These are phyloP conservation scores for Eurystomus glaucurus DNA, from an alignment of 2,797 vertebrate genomes.

Conservation along the genomic window DNA sequence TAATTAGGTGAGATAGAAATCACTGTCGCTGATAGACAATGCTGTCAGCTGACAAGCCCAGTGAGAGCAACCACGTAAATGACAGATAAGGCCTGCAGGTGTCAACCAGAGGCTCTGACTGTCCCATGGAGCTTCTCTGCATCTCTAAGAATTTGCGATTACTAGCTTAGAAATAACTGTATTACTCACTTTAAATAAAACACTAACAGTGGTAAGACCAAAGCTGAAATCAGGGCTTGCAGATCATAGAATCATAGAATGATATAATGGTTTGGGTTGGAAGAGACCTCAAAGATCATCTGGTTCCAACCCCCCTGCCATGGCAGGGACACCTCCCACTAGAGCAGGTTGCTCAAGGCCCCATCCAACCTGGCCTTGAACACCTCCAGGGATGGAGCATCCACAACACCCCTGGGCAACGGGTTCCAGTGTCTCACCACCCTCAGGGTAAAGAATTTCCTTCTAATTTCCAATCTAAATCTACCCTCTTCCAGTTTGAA, in stretches of 20 bases:
- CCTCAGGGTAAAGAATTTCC: too few species aligned
- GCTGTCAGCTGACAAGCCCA: background rate
- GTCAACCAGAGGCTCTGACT: background rate
- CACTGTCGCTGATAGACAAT: background rate
- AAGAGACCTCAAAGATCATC: too few species aligned
- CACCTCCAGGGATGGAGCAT: too few species aligned
- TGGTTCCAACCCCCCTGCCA: too few species aligned
- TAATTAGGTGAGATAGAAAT: background rate
- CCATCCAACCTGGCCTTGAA: too few species aligned
- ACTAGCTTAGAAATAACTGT: background rate
- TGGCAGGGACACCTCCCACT: too few species aligned
- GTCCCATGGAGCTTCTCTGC: background rate
- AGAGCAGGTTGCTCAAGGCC: too few species aligned
- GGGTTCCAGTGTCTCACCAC: too few species aligned
- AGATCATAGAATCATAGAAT: background rate
- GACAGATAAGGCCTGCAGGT: background rate
- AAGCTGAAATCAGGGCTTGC: background rate
- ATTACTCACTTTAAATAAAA: background rate
- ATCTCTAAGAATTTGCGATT: background rate
- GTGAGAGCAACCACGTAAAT: rapidly evolving
- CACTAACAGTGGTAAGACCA: background rate
- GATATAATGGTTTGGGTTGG: too few species aligned
- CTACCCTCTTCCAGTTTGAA: too few species aligned
- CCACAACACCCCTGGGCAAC: too few species aligned
- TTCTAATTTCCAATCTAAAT: too few species aligned